phyloP scores from a whole-genome alignment of 2,113 vertebrate genomes.

The Geothlypis trichas region DNA sequence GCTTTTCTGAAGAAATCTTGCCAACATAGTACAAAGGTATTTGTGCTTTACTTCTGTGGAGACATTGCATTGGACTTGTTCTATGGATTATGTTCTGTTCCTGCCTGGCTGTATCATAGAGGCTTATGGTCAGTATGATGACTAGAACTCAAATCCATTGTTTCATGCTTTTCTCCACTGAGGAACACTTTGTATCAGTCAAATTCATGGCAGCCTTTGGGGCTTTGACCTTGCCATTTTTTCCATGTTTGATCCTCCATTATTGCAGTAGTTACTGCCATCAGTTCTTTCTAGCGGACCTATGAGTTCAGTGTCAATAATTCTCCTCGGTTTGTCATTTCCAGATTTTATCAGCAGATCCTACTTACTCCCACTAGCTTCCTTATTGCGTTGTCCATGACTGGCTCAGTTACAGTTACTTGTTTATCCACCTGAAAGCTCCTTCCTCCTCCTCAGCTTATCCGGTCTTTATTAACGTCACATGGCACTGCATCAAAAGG shows the following conservation, averaged over 20 bases:
- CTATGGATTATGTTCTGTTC: neutral
- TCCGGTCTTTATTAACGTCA: neutral
- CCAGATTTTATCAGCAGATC: slow-evolving; percentile 17
- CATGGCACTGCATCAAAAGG: neutral
- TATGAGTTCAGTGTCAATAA: neutral
- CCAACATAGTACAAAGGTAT: neutral
- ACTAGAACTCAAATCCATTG: neutral
- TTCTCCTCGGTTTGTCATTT: neutral
- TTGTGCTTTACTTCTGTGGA: neutral
- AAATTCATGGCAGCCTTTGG: neutral
- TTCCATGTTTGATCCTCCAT: neutral
- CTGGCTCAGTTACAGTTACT: neutral
- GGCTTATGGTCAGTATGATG: neutral
- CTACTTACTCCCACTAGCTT: slow-evolving; percentile 23
- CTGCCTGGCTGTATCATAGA: neutral
- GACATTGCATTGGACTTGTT: neutral
- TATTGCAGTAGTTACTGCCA: neutral
- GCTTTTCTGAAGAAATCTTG: neutral
- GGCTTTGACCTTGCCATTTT: neutral
- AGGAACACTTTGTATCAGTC: neutral
- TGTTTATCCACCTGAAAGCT: neutral
- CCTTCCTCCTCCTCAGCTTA: neutral
- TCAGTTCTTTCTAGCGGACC: neutral
- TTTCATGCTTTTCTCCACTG: neutral
- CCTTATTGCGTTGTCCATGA: neutral